Conservation (phyloP, 1,140 invertebrate species). For the Bombus sylvicola region DNA sequence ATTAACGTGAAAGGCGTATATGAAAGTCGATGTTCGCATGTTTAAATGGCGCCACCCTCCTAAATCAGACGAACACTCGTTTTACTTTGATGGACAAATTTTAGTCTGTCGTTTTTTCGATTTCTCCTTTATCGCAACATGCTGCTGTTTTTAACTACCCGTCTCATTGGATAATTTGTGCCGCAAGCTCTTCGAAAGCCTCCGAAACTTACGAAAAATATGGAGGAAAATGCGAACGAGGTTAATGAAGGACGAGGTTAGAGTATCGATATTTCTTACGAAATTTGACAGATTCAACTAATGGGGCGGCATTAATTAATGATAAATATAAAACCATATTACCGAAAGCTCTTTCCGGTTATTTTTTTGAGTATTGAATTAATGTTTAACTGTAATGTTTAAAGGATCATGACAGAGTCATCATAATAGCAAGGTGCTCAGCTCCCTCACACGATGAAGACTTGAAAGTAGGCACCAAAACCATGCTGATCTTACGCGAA, state of each 20-base stretch:
- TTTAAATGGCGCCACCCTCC: constrained; percentile 3
- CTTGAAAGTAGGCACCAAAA: constrained; percentile 70
- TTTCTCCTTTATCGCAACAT: background rate
- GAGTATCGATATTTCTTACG: background rate
- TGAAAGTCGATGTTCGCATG: background rate
- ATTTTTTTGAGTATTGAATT: background rate
- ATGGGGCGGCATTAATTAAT: background rate
- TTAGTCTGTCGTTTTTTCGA: background rate
- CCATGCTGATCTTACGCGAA: constrained; percentile 69
- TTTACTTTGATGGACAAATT: constrained; percentile 13
- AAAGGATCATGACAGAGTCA: constrained; percentile 45
- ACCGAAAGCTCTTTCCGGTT: background rate
- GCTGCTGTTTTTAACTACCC: background rate
- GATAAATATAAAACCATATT: background rate
- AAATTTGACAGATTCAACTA: background rate
- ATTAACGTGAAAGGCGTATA: background rate
- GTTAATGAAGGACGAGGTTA: constrained; percentile 48
- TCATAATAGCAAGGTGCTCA: constrained; percentile 67
- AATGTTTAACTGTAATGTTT: background rate
- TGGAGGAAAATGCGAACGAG: constrained; percentile 22
- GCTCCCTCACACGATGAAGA: background rate
- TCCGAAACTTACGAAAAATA: constrained; percentile 17
- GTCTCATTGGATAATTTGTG: constrained; percentile 45
- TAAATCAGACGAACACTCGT: background rate
- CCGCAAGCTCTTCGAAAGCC: background rate